Base-by-base conservation (phyloP, 2,888 invertebrate species). In the Trissoscelio sp. region DNA sequence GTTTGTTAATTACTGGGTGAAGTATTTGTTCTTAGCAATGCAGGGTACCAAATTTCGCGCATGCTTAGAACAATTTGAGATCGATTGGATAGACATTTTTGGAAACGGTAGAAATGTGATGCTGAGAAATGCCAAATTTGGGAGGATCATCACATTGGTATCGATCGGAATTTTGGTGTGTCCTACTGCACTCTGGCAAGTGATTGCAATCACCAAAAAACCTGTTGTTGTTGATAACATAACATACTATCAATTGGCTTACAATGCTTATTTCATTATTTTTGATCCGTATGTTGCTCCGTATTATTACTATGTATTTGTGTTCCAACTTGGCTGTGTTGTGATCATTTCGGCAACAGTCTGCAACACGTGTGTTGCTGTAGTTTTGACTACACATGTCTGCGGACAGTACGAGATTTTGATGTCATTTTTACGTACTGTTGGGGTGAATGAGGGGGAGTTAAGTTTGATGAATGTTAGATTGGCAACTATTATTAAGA, bases 81-180 rank as follows among this genome's bases (percentile, higher is more conserved):
- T 7, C 3, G 73, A 73, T 11, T 73, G 73, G 73, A 9, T 31
- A 7, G 44, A 55, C 3, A 64, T 64, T 0, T 64, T 73, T 24
- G 9, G 1, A 0, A 62, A 34, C 1, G 62, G 42, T n/a, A 18
- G 62, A n/a, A 12, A 55, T 0, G 7, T 34, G 3, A 73, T 73
- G 73, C 44, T 74, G 6, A 57, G 28, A 34, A 22, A 57, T 22
- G 64, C 74, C 0, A 46, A 28, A 16, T 39, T 75, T n/a, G 57
- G 57, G 3, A 34, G 57, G 11, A 66, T 3, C 0, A 20, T 66
- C 3, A 57, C 57, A 11, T 39, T 34, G 0, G 2, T 51, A 2
- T 18, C 48, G 1, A 34, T 58, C 1, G 11, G 11, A 1, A 31
- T 60, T 9, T 39, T 75, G 62, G 11, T 57, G 0, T 70, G 3